Evolutionary conservation across 2,888 invertebrate genomes (phyloP).

Genomic region (Copidosoma aretas): DNA sequence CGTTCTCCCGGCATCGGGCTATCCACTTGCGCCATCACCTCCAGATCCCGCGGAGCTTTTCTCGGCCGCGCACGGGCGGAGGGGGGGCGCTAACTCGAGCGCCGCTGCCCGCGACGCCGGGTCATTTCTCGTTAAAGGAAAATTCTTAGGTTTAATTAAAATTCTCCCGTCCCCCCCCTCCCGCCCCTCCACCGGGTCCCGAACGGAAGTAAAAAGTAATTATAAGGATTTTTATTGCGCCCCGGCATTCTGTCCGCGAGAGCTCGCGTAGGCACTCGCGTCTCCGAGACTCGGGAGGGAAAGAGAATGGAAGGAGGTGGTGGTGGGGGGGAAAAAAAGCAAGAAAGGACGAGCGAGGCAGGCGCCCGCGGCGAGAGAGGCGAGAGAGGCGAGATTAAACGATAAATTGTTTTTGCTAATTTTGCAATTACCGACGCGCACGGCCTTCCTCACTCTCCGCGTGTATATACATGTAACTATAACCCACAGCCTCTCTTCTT

Average conservation of each 20-base stretch:
- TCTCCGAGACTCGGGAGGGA: slow-evolving; percentile 28
- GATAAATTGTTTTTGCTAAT: slow-evolving; percentile 56
- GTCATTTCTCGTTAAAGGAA: slow-evolving; percentile 45
- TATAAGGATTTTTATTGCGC: slow-evolving; percentile 55
- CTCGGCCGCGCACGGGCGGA: slow-evolving; percentile 4
- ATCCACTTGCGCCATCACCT: no score
- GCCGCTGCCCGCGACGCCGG: slow-evolving; percentile 20
- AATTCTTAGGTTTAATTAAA: slow-evolving; percentile 57
- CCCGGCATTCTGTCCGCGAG: slow-evolving; percentile 44
- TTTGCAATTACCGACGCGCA: slow-evolving; percentile 50
- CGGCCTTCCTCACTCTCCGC: slow-evolving; percentile 26
- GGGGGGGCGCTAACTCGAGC: slow-evolving; percentile 18
- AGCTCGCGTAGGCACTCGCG: not conserved
- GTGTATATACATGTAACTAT: no score
- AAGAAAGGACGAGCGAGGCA: slow-evolving; percentile 34
- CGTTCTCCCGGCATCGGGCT: no score
- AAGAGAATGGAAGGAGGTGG: slow-evolving; percentile 17
- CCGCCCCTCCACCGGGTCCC: slow-evolving; percentile 11
- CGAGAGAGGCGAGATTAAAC: slow-evolving; percentile 51
- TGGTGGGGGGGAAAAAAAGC: slow-evolving; percentile 35
- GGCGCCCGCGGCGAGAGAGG: slow-evolving; percentile 43
- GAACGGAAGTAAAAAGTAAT: slow-evolving; percentile 56
- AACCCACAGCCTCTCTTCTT: not conserved
- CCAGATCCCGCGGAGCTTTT: no score
- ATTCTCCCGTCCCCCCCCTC: slow-evolving; percentile 49